A percentile compares a stretch with the other conserved stretches of the same genome.
Conservation (phyloP, 2,888 invertebrate genomes). For the Lottia scabra region DNA sequence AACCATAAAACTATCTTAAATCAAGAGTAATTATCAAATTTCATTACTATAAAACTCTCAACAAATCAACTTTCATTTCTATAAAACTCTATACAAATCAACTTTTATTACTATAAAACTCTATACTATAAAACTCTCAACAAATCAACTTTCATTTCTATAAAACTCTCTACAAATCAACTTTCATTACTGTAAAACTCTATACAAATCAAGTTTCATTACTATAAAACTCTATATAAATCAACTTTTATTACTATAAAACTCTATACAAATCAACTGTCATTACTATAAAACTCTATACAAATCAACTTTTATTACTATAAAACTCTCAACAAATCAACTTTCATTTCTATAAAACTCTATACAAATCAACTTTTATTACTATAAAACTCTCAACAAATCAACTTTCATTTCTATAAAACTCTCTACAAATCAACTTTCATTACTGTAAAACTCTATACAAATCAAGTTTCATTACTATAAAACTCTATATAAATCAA, state of each 20-base stretch:
- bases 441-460: conserved; percentile 58
- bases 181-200: conserved; percentile 57
- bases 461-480: conserved; percentile 42
- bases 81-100: conserved; percentile 54
- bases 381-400: conserved; percentile 56
- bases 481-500: conserved; percentile 54
- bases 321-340: conserved; percentile 54
- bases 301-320: conserved; percentile 43
- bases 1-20: conserved; percentile 57
- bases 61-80: conserved; percentile 44
- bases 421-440: conserved; percentile 53
- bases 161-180: conserved; percentile 54
- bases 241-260: conserved; percentile 51
- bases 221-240: conserved; percentile 56
- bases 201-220: conserved; percentile 48
- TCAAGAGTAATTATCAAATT: too few species aligned
- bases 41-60: conserved; percentile 60
- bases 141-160: conserved; percentile 44
- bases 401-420: conserved; percentile 51
- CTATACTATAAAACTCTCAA: conserved; percentile 57
- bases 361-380: conserved; percentile 50
- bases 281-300: conserved; percentile 58
- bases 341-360: conserved; percentile 57
- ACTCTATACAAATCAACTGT: conserved; percentile 52
- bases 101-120: too few species aligned